Conservation (phyloP, 2,113 vertebrate species). For the Pyrgilauda ruficollis region DNA sequence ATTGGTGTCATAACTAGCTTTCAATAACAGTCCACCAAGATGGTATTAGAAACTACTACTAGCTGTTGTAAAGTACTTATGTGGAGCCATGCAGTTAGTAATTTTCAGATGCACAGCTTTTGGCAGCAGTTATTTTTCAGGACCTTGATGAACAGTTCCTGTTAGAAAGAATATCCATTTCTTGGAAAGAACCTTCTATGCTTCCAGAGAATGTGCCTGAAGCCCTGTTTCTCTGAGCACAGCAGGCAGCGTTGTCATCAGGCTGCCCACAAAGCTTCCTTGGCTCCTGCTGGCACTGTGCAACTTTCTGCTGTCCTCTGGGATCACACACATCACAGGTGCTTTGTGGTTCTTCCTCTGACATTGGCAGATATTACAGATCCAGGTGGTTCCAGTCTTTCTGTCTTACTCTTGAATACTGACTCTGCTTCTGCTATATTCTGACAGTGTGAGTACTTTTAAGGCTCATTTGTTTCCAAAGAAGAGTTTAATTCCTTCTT, state of each 20-base stretch:
- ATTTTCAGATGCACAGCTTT: not conserved
- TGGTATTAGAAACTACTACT: not conserved
- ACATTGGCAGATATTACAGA: not conserved
- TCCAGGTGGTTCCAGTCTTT: not conserved
- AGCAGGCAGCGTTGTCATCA: not conserved
- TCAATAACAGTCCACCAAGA: not conserved
- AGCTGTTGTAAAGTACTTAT: not conserved
- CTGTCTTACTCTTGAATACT: not conserved
- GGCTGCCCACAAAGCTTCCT: not conserved
- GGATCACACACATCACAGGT: not conserved
- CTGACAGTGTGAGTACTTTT: not conserved
- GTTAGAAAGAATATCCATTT: not conserved
- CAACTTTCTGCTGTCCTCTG: not conserved
- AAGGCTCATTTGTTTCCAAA: not conserved
- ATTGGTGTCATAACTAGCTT: not conserved
- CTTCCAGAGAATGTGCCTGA: not conserved
- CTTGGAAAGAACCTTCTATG: not conserved
- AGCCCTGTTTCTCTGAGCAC: not conserved
- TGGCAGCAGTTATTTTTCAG: not conserved
- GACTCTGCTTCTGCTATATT: not conserved
- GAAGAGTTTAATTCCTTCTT: not conserved
- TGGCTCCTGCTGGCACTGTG: accelerated
- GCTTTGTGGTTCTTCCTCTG: not conserved
- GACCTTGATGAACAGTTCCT: not conserved
- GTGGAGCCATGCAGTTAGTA: not conserved